phyloP scores from a whole-genome alignment of 2,797 vertebrate species.

The Simalia tracyae region DNA sequence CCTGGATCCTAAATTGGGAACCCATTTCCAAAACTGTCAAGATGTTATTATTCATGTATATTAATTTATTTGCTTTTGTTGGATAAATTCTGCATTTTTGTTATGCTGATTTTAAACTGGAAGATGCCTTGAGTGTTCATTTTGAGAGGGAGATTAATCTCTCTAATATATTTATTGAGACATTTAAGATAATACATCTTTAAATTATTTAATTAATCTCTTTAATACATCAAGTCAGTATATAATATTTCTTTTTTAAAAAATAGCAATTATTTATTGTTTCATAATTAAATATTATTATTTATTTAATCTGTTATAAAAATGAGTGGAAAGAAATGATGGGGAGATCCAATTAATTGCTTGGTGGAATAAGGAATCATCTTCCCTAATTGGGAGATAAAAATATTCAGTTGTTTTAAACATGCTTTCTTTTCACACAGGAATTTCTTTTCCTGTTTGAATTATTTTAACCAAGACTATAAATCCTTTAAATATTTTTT shows the following conservation, averaged over 20 bases:
- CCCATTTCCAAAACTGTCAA: neutral
- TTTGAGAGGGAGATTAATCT: neutral
- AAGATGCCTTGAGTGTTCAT: neutral
- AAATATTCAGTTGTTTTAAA: neutral
- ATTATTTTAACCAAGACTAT: neutral
- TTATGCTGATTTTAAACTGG: neutral
- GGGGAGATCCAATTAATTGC: neutral
- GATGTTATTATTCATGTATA: neutral
- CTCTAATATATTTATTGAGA: too few relatives aligned
- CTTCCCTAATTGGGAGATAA: neutral
- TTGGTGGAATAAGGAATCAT: neutral
- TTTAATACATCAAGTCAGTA: neutral
- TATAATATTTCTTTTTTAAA: neutral
- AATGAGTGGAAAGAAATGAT: neutral
- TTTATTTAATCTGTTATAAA: neutral
- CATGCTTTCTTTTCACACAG: neutral
- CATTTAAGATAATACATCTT: too few relatives aligned
- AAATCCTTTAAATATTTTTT: constrained; percentile 10
- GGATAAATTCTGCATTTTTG: neutral
- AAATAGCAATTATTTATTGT: neutral
- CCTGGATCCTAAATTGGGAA: neutral
- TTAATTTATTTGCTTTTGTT: neutral
- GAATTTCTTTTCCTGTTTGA: neutral
- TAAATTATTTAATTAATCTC: too few relatives aligned
- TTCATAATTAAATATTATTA: neutral